Conservation (phyloP, 2,797 vertebrate genomes). For the Leucoraja ocellata region DNA sequence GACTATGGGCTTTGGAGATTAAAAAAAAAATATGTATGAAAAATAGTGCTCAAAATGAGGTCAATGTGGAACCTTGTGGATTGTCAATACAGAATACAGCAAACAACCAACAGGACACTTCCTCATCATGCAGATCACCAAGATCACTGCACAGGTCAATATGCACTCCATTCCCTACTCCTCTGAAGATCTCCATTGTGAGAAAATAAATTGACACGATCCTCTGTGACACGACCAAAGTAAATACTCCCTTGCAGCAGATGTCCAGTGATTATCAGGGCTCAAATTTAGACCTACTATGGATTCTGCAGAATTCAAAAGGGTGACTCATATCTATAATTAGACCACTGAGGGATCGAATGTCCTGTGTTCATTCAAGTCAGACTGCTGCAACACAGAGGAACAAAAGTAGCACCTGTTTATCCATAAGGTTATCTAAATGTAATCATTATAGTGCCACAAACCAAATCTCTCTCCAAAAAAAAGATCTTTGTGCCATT, state of each 20-base stretch:
- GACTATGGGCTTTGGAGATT: background rate
- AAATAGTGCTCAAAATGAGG: background rate
- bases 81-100: background rate
- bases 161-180: background rate
- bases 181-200: background rate
- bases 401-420: background rate
- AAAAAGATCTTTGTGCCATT: background rate
- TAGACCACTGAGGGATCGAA: background rate
- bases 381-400: background rate
- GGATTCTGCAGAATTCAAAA: background rate
- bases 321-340: background rate
- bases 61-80: background rate
- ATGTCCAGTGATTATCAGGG: background rate
- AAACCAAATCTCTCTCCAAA: background rate
- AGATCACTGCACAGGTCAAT: no score
- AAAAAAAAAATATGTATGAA: background rate
- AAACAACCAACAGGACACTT: background rate
- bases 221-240: background rate
- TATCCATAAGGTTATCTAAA: background rate
- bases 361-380: background rate
- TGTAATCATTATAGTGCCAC: background rate
- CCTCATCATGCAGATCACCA: background rate
- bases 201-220: background rate
- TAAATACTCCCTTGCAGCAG: background rate
- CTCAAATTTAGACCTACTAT: background rate